These are phyloP conservation scores for Rhodeus uyekii DNA, from an alignment of 2,797 vertebrate genomes.

Conservation along the genomic window DNA sequence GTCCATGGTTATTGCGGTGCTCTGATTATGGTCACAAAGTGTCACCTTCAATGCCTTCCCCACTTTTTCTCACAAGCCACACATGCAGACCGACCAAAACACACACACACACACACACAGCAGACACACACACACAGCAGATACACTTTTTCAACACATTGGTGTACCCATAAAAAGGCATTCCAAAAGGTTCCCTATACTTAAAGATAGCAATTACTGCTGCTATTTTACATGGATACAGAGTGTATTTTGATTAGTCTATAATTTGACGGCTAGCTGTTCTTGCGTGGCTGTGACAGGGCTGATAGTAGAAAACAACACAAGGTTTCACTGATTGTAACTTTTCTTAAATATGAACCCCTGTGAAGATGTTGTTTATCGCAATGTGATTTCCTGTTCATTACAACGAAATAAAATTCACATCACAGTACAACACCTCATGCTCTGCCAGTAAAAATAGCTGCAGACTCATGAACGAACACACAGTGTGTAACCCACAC, in stretches of 20 bases:
- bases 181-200: constrained; percentile 68
- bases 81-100: constrained; percentile 38
- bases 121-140: constrained; percentile 51
- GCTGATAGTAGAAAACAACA: constrained; percentile 68
- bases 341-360: constrained; percentile 6
- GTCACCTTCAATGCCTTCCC: constrained; percentile 53
- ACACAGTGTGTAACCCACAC: constrained; percentile 40
- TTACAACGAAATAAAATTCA: constrained; percentile 18
- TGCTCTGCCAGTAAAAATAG: constrained; percentile 51
- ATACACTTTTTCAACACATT: constrained; percentile 69
- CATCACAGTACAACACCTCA: constrained; percentile 58
- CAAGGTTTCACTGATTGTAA: constrained; percentile 15
- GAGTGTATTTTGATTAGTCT: constrained; percentile 74
- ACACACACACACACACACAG: constrained; percentile 29
- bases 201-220: constrained; percentile 75
- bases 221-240: constrained; percentile 71
- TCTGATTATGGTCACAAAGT: constrained; percentile 51
- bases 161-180: constrained; percentile 66
- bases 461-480: constrained; percentile 28
- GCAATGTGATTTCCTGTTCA: constrained; percentile 15
- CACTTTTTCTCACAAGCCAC: constrained; percentile 52
- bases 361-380: constrained; percentile 2
- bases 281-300: constrained; percentile 62
- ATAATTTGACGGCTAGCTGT: constrained; percentile 73
- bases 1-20: constrained; percentile 46